These are phyloP conservation scores for Camponotus floridanus DNA, from an alignment of 1,140 invertebrate genomes.

Conservation along the genomic window DNA sequence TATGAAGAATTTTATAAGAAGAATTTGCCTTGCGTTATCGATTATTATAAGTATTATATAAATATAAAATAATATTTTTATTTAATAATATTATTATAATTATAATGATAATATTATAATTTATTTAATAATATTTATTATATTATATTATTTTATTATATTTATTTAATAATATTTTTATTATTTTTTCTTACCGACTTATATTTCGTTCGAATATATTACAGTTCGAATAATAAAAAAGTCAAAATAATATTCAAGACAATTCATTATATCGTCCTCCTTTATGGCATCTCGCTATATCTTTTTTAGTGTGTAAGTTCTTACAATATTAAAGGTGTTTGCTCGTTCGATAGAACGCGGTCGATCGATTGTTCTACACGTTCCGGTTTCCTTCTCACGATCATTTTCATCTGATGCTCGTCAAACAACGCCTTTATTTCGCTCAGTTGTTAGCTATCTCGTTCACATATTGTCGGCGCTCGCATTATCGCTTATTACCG, in stretches of 20 bases:
- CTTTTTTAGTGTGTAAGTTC: background rate
- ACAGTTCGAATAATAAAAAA: background rate
- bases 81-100: too few species aligned
- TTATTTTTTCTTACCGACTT: too few species aligned
- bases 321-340: slow-evolving; percentile 5
- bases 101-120: too few species aligned
- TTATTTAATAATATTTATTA: too few species aligned
- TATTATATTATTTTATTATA: too few species aligned
- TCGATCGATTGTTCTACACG: slow-evolving; percentile 10
- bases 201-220: too few species aligned
- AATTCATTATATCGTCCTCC: background rate
- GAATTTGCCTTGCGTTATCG: background rate
- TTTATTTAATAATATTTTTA: too few species aligned
- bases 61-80: too few species aligned
- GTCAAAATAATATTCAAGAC: background rate
- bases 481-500: slow-evolving; percentile 56
- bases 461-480: slow-evolving; percentile 26
- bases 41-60: background rate
- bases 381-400: slow-evolving; percentile 18
- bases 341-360: background rate
- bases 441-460: slow-evolving; percentile 34
- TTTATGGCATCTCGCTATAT: background rate
- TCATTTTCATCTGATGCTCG: slow-evolving; percentile 39
- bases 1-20: background rate
- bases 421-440: slow-evolving; percentile 45